A percentile compares a stretch with the other conserved stretches of the same genome.
Conservation (phyloP, 2,888 invertebrate genomes). For the Conops quadrifasciatus region DNA sequence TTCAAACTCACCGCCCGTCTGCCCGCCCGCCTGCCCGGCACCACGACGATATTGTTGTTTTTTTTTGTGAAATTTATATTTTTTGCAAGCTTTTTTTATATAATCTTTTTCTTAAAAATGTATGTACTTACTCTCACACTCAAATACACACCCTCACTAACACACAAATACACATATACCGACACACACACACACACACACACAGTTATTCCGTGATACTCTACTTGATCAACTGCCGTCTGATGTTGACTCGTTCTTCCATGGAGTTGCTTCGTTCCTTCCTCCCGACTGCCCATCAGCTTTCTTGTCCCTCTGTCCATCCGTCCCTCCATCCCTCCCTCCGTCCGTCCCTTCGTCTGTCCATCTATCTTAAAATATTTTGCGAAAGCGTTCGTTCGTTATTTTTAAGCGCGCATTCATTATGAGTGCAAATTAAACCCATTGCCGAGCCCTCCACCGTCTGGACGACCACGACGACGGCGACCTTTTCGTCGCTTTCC, state of each 20-base stretch:
- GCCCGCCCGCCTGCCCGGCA: background rate
- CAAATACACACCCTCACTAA: conserved; percentile 6
- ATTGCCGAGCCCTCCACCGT: conserved; percentile 5
- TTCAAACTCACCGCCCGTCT: background rate
- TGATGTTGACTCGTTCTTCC: background rate
- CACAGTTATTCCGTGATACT: background rate
- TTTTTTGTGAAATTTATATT: conserved; percentile 7
- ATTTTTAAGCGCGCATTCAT: conserved; percentile 18
- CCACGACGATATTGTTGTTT: background rate
- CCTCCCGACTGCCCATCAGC: background rate
- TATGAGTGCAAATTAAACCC: conserved; percentile 21
- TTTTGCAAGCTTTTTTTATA: conserved; percentile 29
- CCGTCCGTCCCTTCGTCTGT: background rate
- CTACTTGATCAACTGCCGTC: background rate
- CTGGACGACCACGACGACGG: background rate
- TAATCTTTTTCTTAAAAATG: conserved; percentile 19
- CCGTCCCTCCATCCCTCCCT: background rate
- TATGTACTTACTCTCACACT: background rate
- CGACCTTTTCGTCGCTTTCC: too few relatives aligned
- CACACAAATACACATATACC: conserved; percentile 24
- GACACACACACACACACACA: conserved; percentile 18
- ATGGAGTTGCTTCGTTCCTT: too few relatives aligned
- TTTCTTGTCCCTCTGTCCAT: background rate
- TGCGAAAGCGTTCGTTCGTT: background rate
- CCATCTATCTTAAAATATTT: conserved; percentile 17